Evolutionary conservation across 2,113 vertebrate species (phyloP).

Genomic region (Phasianus colchicus): DNA sequence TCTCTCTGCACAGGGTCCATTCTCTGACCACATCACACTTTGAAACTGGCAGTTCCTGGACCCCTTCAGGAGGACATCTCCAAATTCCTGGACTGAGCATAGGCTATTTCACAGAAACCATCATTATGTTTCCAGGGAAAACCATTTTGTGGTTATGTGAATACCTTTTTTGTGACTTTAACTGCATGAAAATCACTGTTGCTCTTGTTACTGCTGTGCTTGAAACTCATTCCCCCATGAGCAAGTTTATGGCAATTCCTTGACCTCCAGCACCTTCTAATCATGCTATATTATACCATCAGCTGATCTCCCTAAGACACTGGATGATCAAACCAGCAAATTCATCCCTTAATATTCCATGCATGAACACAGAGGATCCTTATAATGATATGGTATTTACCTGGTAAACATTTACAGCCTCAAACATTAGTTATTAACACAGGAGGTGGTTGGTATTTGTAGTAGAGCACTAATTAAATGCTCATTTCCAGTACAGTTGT

Average conservation of each 20-base stretch:
- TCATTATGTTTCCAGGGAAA: neutral
- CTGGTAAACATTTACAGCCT: slow-evolving; percentile 15
- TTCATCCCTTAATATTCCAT: neutral
- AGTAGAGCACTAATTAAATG: slow-evolving; percentile 44
- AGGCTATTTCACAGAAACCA: neutral
- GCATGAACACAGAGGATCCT: neutral
- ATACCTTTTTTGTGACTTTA: neutral
- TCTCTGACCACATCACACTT: neutral
- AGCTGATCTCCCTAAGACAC: neutral
- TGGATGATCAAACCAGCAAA: neutral
- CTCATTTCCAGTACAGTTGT: slow-evolving; percentile 10
- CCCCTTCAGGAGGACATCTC: neutral
- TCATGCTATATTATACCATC: neutral
- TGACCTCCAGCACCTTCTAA: neutral
- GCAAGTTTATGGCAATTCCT: neutral
- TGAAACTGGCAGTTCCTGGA: neutral
- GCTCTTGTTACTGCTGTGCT: neutral
- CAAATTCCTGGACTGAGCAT: neutral
- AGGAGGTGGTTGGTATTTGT: neutral
- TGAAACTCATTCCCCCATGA: neutral
- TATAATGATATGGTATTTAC: slow-evolving; percentile 13
- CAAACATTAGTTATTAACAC: neutral
- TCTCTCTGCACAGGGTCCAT: neutral
- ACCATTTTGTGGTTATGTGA: neutral
- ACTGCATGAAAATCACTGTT: neutral